Base-by-base conservation (phyloP, 1,140 invertebrate genomes). In the Lepidurus couesii region DNA sequence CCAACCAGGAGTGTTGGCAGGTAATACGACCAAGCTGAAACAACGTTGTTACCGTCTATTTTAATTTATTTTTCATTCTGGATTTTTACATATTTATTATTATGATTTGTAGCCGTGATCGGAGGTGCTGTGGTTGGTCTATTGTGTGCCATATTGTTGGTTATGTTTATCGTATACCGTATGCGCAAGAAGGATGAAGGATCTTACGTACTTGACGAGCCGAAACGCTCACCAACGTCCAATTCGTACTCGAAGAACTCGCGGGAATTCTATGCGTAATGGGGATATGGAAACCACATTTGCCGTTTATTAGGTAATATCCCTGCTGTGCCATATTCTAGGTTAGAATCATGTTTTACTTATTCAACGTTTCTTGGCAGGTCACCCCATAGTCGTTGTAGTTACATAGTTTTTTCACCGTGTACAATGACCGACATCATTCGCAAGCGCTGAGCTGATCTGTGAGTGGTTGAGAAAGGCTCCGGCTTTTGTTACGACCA, bases 101-200 rank as follows among this genome's bases (percentile, higher is more conserved):
- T 81, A 82, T 81, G 80, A 24, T 76, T 86, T 84, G 34, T 88
- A 98, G 97, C 96, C 86, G 95, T 99, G 75, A 98, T 99, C 84
- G 97, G 97, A 81, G 97, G 98, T 81, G 96, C 96, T 80, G 96
- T 99, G 77, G 96, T 99, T 16, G 96, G 97, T 73, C 87, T 99
- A 47, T 89, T 99, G 26, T 98, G 96, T 87, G 96, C 97, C 83
- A 98, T 99, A 85, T 89, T 99, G 75, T 93, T 99, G 80, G 95
- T 99, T 74, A 99, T 99, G 97, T 99, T 99, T 88, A 97, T 99
- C 84, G 96, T 97, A 7, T 99, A 99, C 86, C 92, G 98, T 84
- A 98, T 99, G 96, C 91, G 97, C 85, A 99, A 99, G 90, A 99
- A 99, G 89, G 98, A 99, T 85, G 98, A 99, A 86, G 98, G 98